Evolutionary conservation across 2,888 invertebrate species (phyloP), one percentile per base, ranked within the genome.

Genomic region (Auanema sp.): DNA sequence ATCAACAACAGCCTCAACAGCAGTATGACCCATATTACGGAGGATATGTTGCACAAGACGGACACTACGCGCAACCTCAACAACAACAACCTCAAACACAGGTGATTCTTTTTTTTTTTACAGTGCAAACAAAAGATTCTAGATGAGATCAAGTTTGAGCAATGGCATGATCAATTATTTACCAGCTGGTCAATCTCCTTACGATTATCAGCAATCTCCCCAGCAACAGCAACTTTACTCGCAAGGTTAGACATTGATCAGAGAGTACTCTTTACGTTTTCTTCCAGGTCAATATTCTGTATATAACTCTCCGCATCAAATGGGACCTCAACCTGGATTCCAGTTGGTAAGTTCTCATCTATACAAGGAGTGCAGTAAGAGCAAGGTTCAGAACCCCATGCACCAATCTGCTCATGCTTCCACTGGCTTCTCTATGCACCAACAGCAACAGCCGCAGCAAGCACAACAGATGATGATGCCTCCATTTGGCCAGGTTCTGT

Each of bases 121-220:
- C 18, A 47, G 21, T 52, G 16, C 8, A 18, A 52, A 52, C 11
- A 52, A 33, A 5, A 3, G 4, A 33, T 33, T 64, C 65, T n/a
- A 71, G 67, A 64, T 76, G 60, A 65, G 76, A 14, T 66, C 71
- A 18, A 75, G 75, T 40, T 51, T 76, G 44, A 75, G 74, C 52
- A 76, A 75, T 25, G 76, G 76, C 25, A 74, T 76, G 68, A 68
- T 76, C 53, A 76, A 76, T 53, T 69, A 76, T 47, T 52, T 65
- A 43, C 66, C 64, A n/a, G 33, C 33, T 5, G 60, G 56, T 16
- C 66, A 65, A 51, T 44, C n/a, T 33, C 47, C 23, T 11, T 65
- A 65, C 49, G 65, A 53, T 12, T 50, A 57, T 41, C 16, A 47
- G 10, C 52, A 52, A 23, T 56, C 55, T 14, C 21, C 40, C 40